A percentile compares a stretch with the other conserved stretches of the same genome.
These are phyloP conservation scores for Limnephilus auricula DNA, from an alignment of 2,888 invertebrate genomes.

Conservation along the genomic window DNA sequence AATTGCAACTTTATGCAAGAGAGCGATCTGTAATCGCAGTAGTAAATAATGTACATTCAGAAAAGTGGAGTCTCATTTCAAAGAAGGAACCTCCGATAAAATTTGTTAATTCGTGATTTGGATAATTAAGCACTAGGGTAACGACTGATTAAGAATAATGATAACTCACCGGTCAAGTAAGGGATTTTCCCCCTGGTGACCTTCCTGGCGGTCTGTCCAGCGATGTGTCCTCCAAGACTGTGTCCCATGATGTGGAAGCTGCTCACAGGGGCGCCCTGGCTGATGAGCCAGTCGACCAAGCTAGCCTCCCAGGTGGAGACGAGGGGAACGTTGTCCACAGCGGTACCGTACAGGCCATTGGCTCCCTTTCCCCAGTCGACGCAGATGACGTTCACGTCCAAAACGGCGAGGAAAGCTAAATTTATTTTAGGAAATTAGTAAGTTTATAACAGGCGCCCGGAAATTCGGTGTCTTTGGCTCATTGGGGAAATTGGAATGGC, in stretches of 20 bases:
- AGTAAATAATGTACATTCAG: no score
- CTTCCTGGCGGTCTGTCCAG: constrained; percentile 55
- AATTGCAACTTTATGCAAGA: background rate
- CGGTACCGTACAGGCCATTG: constrained; percentile 51
- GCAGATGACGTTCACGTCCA: constrained; percentile 59
- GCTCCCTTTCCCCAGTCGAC: constrained; percentile 60
- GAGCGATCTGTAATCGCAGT: no score
- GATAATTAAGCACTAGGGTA: no score
- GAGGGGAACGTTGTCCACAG: constrained; percentile 49
- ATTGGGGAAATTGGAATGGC: no score
- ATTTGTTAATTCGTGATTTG: no score
- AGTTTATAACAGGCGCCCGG: background rate
- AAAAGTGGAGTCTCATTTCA: no score
- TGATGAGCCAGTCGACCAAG: constrained; percentile 59
- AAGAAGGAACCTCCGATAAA: no score
- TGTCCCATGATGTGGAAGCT: constrained; percentile 63
- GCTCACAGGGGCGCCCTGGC: constrained; percentile 36
- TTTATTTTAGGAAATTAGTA: background rate
- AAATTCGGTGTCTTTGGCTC: background rate
- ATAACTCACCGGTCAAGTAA: constrained; percentile 55
- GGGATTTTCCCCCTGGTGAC: constrained; percentile 55
- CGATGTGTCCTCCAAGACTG: constrained; percentile 63
- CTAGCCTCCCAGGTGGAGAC: constrained; percentile 47
- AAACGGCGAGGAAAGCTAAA: constrained; percentile 55
- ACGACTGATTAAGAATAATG: no score